These are phyloP conservation scores for rat (Rattus norvegicus) DNA, from an alignment of 2,113 vertebrate genomes.

Conservation along the genomic window GRCr8 NC_086024.1:30281001-30281500, in stretches of 20 bases:
- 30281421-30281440: slow-evolving; percentile 1
- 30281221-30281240: background rate
- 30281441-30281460: slow-evolving; percentile 24
- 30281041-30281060: background rate
- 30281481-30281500: slow-evolving; percentile 16
- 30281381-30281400: background rate
- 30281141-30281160: background rate
- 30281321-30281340: slow-evolving; percentile 23
- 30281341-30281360: slow-evolving; percentile 9
- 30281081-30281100: background rate
- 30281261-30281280: background rate
- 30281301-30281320: slow-evolving; percentile 2
- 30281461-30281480: slow-evolving; percentile 40
- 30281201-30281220: background rate
- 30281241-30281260: background rate
- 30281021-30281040: background rate
- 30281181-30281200: background rate
- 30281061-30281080: background rate
- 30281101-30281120: background rate
- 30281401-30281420: slow-evolving; percentile 37
- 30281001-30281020: background rate
- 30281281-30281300: background rate
- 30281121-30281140: background rate
- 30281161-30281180: background rate
- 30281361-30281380: slow-evolving; percentile 40